Conservation (phyloP, 2,797 vertebrate genomes). For the Diceros bicornis region DNA sequence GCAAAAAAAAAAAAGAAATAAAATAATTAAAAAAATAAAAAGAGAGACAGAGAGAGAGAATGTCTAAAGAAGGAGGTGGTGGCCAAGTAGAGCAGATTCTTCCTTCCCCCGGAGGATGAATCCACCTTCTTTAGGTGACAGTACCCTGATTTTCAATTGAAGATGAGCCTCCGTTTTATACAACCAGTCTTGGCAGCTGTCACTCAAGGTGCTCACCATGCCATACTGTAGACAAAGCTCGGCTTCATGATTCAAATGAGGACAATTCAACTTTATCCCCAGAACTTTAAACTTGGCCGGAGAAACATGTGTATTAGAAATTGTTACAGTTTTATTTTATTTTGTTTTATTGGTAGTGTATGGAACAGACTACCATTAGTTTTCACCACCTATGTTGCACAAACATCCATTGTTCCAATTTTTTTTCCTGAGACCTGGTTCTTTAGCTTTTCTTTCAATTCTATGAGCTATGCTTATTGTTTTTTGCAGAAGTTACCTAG, state of each 20-base stretch:
- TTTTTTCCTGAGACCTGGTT: neutral
- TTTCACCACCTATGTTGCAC: neutral
- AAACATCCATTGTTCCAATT: neutral
- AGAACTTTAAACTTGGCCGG: neutral
- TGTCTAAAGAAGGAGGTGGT: neutral
- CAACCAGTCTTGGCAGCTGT: too few relatives aligned
- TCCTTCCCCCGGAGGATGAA: neutral
- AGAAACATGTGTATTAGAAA: neutral
- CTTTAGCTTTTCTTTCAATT: neutral
- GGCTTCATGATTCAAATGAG: neutral
- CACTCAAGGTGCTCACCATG: neutral
- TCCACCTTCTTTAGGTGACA: neutral
- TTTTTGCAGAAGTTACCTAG: neutral
- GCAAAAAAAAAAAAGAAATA: neutral
- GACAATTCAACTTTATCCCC: neutral
- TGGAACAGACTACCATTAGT: neutral
- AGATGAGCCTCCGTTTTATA: neutral
- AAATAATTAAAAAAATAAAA: neutral
- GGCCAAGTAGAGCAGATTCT: neutral
- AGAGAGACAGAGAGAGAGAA: too few relatives aligned
- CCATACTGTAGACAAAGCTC: neutral
- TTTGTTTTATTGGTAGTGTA: neutral
- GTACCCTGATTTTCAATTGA: neutral
- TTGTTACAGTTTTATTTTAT: neutral
- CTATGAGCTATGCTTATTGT: neutral